Evolutionary conservation across 1,140 invertebrate species (phyloP).

Genomic region (Rhysida immarginata): DNA sequence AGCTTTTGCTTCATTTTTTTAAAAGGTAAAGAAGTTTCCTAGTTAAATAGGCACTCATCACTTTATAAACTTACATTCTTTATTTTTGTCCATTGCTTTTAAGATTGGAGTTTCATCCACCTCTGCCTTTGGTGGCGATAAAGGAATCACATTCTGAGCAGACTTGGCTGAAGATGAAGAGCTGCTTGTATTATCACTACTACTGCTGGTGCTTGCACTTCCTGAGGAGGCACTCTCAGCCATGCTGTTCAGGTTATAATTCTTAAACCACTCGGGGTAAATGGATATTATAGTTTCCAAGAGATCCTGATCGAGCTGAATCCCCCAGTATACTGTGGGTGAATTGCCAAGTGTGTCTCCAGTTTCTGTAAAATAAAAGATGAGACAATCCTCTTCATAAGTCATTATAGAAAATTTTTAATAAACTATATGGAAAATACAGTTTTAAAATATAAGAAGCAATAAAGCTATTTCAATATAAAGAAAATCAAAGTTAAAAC

Average conservation of each 20-base stretch:
- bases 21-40: too few species aligned
- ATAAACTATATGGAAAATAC: too few species aligned
- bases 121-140: conserved; percentile 69
- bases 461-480: too few species aligned
- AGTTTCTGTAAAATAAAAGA: conserved; percentile 8
- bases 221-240: not conserved
- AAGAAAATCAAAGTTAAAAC: too few species aligned
- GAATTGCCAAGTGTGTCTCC: conserved; percentile 5
- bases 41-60: too few species aligned
- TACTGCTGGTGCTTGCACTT: conserved; percentile 6
- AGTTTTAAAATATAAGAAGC: too few species aligned
- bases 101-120: conserved; percentile 86
- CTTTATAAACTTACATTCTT: conserved; percentile 97
- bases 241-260: conserved; percentile 28
- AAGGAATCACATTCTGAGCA: conserved; percentile 7
- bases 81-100: conserved; percentile 86
- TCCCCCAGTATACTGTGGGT: conserved; percentile 53
- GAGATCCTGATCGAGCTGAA: conserved; percentile 75
- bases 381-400: too few species aligned
- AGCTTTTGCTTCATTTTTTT: too few species aligned
- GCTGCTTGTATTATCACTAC: not conserved
- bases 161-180: not conserved
- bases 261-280: conserved; percentile 79
- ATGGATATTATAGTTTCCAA: conserved; percentile 74
- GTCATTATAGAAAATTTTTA: too few species aligned